phyloP scores from a whole-genome alignment of 2,113 vertebrate genomes.

The Vulpes vulpes region DNA sequence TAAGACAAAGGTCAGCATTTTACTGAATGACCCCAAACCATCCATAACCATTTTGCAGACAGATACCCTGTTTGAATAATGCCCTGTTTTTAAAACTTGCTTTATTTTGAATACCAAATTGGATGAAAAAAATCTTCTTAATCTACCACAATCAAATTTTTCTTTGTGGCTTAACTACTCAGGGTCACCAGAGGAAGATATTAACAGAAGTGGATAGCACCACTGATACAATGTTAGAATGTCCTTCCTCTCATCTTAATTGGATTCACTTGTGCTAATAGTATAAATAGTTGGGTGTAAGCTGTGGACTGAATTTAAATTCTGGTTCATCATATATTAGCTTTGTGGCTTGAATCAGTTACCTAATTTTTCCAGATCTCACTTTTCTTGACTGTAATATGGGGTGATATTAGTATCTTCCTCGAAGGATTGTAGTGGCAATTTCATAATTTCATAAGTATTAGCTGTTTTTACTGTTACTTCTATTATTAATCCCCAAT shows the following conservation, averaged over 20 bases:
- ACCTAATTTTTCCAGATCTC: conserved; percentile 44
- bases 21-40: background rate
- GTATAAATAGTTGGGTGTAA: background rate
- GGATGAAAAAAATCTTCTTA: background rate
- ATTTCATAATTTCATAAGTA: conserved; percentile 26
- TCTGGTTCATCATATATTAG: background rate
- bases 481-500: conserved; percentile 37
- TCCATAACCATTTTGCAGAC: conserved; percentile 25
- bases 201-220: background rate
- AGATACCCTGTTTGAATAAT: conserved; percentile 5
- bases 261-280: conserved; percentile 1
- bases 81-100: background rate
- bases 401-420: background rate
- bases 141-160: background rate
- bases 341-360: conserved; percentile 10
- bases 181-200: background rate
- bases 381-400: background rate
- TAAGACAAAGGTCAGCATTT: background rate
- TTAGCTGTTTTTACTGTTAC: conserved; percentile 11
- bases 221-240: background rate
- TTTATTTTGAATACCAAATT: conserved; percentile 10
- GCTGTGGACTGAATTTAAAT: background rate
- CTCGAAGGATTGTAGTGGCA: background rate
- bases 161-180: background rate
- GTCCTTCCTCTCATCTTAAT: background rate